phyloP scores from a whole-genome alignment of 2,888 invertebrate species.

The Colostygia pectinataria region DNA sequence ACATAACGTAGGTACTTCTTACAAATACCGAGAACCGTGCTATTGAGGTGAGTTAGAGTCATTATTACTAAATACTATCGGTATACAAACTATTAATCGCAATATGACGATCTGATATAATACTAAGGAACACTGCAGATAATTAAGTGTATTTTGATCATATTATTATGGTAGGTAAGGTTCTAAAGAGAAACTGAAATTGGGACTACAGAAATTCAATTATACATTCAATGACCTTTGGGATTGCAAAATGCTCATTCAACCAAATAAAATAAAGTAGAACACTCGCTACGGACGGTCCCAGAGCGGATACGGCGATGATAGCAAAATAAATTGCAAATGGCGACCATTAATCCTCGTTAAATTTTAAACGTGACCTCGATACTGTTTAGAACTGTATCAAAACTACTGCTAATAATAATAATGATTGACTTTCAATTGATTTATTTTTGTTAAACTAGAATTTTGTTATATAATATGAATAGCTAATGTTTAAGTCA shows the following conservation, averaged over 20 bases:
- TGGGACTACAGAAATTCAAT: constrained; percentile 16
- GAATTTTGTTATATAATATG: too few relatives aligned
- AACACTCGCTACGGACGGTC: constrained; percentile 36
- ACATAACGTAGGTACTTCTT: background rate
- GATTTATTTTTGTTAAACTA: too few relatives aligned
- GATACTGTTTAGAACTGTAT: constrained; percentile 34
- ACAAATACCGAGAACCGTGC: constrained; percentile 24
- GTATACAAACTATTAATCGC: background rate
- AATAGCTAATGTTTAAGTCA: too few relatives aligned
- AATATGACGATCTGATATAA: background rate
- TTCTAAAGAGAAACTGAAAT: background rate
- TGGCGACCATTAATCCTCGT: constrained; percentile 56
- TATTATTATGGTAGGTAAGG: background rate
- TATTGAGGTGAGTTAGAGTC: constrained; percentile 7
- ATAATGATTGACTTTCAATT: background rate
- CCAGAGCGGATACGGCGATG: constrained; percentile 44
- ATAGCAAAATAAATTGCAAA: constrained; percentile 56
- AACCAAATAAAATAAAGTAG: constrained; percentile 43
- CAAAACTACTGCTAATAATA: constrained; percentile 9
- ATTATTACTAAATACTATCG: constrained; percentile 4
- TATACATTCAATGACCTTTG: constrained; percentile 31
- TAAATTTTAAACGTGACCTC: constrained; percentile 50
- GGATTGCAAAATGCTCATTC: constrained; percentile 35
- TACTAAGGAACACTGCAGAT: background rate
- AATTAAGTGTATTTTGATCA: background rate